Base-by-base conservation (phyloP, 2,888 invertebrate species). In the Megaustenia siamemsis region DNA sequence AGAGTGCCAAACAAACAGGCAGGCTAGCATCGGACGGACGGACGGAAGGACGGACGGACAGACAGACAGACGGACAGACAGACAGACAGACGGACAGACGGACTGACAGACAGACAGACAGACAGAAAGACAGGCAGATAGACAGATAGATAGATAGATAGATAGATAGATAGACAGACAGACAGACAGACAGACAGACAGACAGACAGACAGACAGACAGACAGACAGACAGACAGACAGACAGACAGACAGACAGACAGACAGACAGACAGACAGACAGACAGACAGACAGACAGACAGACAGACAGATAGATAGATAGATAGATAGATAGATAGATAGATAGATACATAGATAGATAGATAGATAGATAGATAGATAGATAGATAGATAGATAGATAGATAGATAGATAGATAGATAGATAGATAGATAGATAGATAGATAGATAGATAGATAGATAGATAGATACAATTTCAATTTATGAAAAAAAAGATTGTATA, bases 301-400 rank as follows among this genome's bases (percentile, higher is more conserved):
- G 63, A 12, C 28, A 63, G 63, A 63, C 28, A 21, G 63, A 63
- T 12, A 21, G 63, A 12, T n/a, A n/a, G 63, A 63, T n/a, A n/a
- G 63, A 63, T n/a, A n/a, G 63, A 63, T 24, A n/a, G n/a, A 63
- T 63, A 63, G n/a, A 63, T 63, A 63, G 63, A 63, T 63, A 63
- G 63, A n/a, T n/a, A 63, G 63, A 63, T 1, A 63, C 28, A 10
- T n/a, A 63, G 63, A 6, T n/a, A 63, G 63, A 63, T n/a, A 56
- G 56, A n/a, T n/a, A 24, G 56, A 56, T 24, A 24, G n/a, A 56
- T 18, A 24, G 2, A 56, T n/a, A 24, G 56, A 32, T 35, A 66
- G 66, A 66, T 35, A 66, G 66, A 66, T 35, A 15, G 66, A 66
- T 35, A 5, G 66, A 66, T 32, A 35, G 66, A 66, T 8, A n/a